These are phyloP conservation scores for Mantis religiosa DNA, from an alignment of 2,888 invertebrate species.

Conservation along the genomic window DNA sequence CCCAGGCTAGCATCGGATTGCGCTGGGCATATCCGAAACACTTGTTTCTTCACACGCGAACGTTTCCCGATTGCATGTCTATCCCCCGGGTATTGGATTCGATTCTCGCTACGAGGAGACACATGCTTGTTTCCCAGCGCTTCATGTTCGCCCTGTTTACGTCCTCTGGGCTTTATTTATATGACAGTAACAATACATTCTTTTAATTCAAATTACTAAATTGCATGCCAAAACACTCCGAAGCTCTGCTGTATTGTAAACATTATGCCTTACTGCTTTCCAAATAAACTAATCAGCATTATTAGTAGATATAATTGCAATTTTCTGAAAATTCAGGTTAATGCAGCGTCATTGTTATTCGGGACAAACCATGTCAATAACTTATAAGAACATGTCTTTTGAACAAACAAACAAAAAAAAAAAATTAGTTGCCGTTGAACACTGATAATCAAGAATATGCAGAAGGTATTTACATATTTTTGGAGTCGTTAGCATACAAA, in stretches of 20 bases:
- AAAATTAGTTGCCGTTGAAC: too few species aligned
- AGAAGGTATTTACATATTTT: too few species aligned
- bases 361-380: too few species aligned
- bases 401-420: too few species aligned
- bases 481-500: too few species aligned
- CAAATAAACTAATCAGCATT: neutral
- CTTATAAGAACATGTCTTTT: too few species aligned
- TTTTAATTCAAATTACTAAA: neutral
- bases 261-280: neutral
- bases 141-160: neutral
- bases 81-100: neutral
- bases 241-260: neutral
- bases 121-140: neutral
- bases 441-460: too few species aligned
- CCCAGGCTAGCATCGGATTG: neutral
- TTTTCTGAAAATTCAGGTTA: too few species aligned
- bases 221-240: neutral
- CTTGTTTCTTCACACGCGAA: neutral
- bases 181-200: neutral
- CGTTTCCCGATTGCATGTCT: neutral
- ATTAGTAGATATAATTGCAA: too few species aligned
- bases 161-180: neutral
- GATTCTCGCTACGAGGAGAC: neutral
- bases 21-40: neutral
- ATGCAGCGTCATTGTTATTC: too few species aligned